phyloP scores from a whole-genome alignment of 53 echinoderm and acorn worm genomes.

The Stichopus horrens region DNA sequence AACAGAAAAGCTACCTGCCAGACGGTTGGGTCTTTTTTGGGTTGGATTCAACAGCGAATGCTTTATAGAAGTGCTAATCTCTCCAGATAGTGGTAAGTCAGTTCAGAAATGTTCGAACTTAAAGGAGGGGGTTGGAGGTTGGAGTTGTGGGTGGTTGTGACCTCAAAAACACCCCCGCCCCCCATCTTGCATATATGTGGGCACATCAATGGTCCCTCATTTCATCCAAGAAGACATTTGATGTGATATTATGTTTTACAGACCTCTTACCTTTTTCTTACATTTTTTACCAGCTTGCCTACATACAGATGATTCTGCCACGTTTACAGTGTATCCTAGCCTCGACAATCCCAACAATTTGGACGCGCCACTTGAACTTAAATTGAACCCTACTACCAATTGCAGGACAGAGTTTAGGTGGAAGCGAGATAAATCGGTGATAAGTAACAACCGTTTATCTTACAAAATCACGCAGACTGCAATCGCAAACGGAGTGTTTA shows the following conservation, averaged over 20 bases:
- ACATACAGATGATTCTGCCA: background rate
- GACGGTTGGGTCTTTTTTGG: background rate
- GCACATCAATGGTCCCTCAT: too few relatives aligned
- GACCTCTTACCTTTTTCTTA: too few relatives aligned
- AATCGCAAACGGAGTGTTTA: background rate
- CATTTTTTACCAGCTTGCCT: background rate
- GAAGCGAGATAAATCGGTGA: background rate
- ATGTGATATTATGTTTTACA: too few relatives aligned
- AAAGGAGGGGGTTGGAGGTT: background rate
- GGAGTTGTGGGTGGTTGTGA: background rate
- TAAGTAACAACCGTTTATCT: background rate
- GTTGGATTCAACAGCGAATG: background rate
- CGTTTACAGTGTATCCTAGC: constrained; percentile 1
- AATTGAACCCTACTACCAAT: background rate
- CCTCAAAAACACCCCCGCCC: too few relatives aligned
- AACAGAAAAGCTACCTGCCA: background rate
- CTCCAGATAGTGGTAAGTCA: background rate
- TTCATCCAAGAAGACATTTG: too few relatives aligned
- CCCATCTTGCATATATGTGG: too few relatives aligned
- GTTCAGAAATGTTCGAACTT: background rate
- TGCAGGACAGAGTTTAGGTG: background rate
- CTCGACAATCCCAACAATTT: background rate
- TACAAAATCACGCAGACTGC: background rate
- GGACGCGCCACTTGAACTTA: background rate
- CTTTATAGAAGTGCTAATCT: background rate